Evolutionary conservation across 2,113 vertebrate species (phyloP), one percentile per base, ranked within the genome.

Genomic region (Piprites chloris): DNA sequence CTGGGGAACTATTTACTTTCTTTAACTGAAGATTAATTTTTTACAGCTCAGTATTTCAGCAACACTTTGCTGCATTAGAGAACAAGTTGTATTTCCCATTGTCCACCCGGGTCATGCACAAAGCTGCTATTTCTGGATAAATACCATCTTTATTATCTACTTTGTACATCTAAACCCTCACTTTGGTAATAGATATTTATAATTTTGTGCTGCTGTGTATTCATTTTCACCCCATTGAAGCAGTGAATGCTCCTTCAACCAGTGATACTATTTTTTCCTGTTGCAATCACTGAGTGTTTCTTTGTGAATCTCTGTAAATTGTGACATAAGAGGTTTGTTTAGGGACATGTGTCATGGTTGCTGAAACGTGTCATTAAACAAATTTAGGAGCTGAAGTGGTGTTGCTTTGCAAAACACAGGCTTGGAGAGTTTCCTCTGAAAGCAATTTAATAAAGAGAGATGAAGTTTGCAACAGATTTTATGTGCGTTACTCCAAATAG

Each of bases 341-440:
- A 50, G 82, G 72, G 90, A 46, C 71, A 4, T 16, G 7, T 68
- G 84, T 76, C 58, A 4, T 11, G 46, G 44, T 49, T 2, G 27
- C 74, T 85, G 69, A 76, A 94, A 90, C 65, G 15, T 92, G 22
- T 90, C 91, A 90, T 88, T 93, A 93, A 83, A 86, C 79, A 79
- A 90, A 93, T 92, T 88, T 47, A 23, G 74, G n/a, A 85, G 94
- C 90, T 91, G 59, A 49, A 96, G 71, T 19, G 69, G 82, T 87
- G 90, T 88, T 77, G 59, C 42, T 66, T 80, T 30, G 75, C n/a
- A 77, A 50, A 86, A 85, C 50, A 42, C 58, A 30, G 69, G 32
- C 42, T 66, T 35, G 15, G 72, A 85, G 80, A n/a, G 67, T 66
- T 90, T 76, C 44, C 76, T 86, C 72, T 92, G 71, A 71, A 74